Conservation (phyloP, 2,797 vertebrate genomes). For the Silurus lanzhouensis region DNA sequence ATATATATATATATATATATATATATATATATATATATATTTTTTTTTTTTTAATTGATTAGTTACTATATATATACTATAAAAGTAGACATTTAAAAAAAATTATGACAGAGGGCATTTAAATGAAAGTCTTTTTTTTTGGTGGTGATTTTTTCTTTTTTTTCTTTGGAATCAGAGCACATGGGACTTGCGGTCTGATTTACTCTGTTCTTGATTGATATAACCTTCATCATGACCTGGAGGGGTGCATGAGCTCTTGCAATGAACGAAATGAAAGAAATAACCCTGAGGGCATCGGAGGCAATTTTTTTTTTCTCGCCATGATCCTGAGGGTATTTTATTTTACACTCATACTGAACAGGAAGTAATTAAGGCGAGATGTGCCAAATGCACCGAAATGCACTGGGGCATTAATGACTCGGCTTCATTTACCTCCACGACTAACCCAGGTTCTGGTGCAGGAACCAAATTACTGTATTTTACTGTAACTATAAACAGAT, state of each 20-base stretch:
- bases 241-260: neutral
- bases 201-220: slow-evolving; percentile 22
- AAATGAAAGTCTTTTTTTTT: neutral
- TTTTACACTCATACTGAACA: slow-evolving; percentile 1
- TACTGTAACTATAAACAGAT: neutral
- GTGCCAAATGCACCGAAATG: neutral
- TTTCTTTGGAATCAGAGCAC: neutral
- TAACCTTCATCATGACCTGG: slow-evolving; percentile 23
- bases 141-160: neutral
- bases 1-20: too few species aligned
- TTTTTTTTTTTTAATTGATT: too few species aligned
- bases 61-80: too few species aligned
- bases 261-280: slow-evolving; percentile 23
- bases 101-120: too few species aligned
- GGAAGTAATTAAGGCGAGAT: slow-evolving; percentile 33
- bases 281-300: neutral
- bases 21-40: too few species aligned
- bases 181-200: neutral
- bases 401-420: slow-evolving; percentile 7
- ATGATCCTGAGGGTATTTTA: slow-evolving; percentile 4
- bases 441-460: too few species aligned
- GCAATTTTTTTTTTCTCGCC: neutral
- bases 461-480: neutral
- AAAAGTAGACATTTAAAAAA: too few species aligned
- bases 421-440: neutral